These are phyloP conservation scores for Ischnus inquisitorius DNA, from an alignment of 2,888 invertebrate genomes.

Conservation along the genomic window DNA sequence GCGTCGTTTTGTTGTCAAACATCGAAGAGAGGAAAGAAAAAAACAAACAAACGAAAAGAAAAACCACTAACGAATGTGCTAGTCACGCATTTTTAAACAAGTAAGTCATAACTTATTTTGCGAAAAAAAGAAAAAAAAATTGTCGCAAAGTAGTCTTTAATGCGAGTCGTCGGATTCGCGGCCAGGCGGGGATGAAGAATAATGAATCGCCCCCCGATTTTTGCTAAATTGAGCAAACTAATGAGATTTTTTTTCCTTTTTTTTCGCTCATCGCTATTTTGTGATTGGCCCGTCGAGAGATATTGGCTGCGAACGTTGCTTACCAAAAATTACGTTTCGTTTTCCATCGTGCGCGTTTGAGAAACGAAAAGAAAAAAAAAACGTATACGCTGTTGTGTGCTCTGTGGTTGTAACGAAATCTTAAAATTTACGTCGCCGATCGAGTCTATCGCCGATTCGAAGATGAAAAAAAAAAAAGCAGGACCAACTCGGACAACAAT, in stretches of 20 bases:
- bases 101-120: slow-evolving; percentile 82
- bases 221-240: slow-evolving; percentile 26
- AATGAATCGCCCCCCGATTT: not conserved
- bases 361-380: not conserved
- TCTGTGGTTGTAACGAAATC: slow-evolving; percentile 30
- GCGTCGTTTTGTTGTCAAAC: slow-evolving; percentile 78
- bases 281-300: slow-evolving; percentile 33
- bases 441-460: slow-evolving; percentile 43
- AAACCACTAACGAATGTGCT: slow-evolving; percentile 81
- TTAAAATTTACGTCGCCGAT: slow-evolving; percentile 23
- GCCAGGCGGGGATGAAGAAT: not conserved
- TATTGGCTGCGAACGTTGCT: slow-evolving; percentile 48
- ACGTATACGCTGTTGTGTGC: slow-evolving; percentile 19
- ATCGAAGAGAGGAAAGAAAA: slow-evolving; percentile 68
- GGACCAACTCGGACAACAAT: slow-evolving; percentile 27
- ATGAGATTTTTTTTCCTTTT: slow-evolving; percentile 14
- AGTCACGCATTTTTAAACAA: slow-evolving; percentile 82
- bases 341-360: slow-evolving; percentile 39
- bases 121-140: slow-evolving; percentile 30
- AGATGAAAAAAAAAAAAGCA: slow-evolving; percentile 13
- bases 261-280: slow-evolving; percentile 41
- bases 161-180: slow-evolving; percentile 25
- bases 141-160: slow-evolving; percentile 49
- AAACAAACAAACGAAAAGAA: not conserved
- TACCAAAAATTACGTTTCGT: slow-evolving; percentile 35